Evolutionary conservation across 2,888 invertebrate species (phyloP).

Genomic region (Lycia hirtaria): DNA sequence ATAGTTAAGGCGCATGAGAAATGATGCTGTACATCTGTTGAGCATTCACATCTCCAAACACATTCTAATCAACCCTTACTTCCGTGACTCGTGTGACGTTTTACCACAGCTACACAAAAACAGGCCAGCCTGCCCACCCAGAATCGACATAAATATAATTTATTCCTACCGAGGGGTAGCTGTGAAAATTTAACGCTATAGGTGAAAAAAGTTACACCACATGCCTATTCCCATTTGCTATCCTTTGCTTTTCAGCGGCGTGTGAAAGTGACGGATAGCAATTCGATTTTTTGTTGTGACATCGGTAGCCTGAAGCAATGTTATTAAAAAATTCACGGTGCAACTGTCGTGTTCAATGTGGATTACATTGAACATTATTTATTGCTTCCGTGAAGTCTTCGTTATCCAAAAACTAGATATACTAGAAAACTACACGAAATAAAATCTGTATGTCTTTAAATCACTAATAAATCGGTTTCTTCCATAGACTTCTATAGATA

Average conservation of each 20-base stretch:
- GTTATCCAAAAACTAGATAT: no score
- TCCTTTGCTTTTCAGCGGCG: slow-evolving; percentile 57
- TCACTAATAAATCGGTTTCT: no score
- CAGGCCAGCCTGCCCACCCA: slow-evolving; percentile 72
- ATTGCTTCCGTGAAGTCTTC: slow-evolving; percentile 68
- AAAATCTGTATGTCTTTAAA: no score
- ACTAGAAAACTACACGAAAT: no score
- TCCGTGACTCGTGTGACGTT: slow-evolving; percentile 69
- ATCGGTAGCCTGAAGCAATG: slow-evolving; percentile 61
- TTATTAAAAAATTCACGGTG: slow-evolving; percentile 73
- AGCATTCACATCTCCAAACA: slow-evolving; percentile 57
- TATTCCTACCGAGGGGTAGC: slow-evolving; percentile 76
- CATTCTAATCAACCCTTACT: slow-evolving; percentile 73
- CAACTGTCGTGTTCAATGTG: slow-evolving; percentile 62
- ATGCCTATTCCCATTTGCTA: slow-evolving; percentile 61
- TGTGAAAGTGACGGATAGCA: slow-evolving; percentile 52
- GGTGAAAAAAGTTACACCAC: slow-evolving; percentile 76
- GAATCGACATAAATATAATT: slow-evolving; percentile 81
- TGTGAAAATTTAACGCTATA: slow-evolving; percentile 77
- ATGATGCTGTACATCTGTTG: slow-evolving; percentile 61
- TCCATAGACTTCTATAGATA: no score
- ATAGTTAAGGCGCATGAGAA: slow-evolving; percentile 29
- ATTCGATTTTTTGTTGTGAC: slow-evolving; percentile 50
- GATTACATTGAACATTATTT: no score
- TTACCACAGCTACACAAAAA: slow-evolving; percentile 65